A percentile compares a stretch with the other conserved stretches of the same genome.
Evolutionary conservation across 2,113 vertebrate genomes (phyloP).

Genomic region (Pan paniscus): DNA sequence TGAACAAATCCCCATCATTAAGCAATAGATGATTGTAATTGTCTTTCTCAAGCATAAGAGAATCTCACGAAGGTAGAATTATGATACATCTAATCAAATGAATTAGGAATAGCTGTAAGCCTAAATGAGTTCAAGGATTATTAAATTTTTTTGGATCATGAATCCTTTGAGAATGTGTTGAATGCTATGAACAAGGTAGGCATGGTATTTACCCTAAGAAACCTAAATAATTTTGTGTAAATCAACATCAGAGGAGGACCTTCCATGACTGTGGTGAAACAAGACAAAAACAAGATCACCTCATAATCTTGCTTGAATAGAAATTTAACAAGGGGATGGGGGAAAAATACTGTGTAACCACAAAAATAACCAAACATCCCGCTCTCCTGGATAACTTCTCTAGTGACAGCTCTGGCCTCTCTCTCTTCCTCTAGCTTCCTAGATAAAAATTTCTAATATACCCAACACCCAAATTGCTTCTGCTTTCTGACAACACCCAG

Average conservation of each 20-base stretch:
- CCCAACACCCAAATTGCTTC: neutral
- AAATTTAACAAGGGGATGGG: neutral
- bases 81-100: neutral
- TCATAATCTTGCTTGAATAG: neutral
- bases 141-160: neutral
- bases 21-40: neutral
- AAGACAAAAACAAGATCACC: neutral
- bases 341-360: neutral
- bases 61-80: neutral
- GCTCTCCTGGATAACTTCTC: neutral
- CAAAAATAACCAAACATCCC: neutral
- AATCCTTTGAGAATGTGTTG: neutral
- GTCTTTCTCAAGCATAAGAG: neutral
- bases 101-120: neutral
- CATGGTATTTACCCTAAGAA: neutral
- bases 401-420: neutral
- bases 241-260: neutral
- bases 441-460: neutral
- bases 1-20: neutral
- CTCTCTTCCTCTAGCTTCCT: neutral
- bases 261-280: neutral
- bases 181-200: neutral
- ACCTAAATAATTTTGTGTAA: neutral
- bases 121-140: neutral
- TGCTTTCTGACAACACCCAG: neutral